phyloP scores from a whole-genome alignment of 2,888 invertebrate species.

The Pseudolycoriella hygida region DNA sequence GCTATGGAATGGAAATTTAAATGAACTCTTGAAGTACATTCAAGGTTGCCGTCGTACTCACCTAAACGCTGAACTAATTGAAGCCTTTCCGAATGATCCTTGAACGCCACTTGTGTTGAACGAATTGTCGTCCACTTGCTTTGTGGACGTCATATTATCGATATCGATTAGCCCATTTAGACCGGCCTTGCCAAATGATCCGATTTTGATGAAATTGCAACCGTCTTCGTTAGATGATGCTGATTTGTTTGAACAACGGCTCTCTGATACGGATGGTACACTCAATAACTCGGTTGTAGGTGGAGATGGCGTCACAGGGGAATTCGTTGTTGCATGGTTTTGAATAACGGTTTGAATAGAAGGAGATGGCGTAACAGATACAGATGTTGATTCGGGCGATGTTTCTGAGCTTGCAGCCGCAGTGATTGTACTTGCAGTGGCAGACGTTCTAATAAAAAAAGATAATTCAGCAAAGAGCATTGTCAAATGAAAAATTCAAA shows the following conservation, averaged over 20 bases:
- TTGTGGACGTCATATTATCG: slow-evolving; percentile 16
- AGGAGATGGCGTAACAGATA: slow-evolving; percentile 23
- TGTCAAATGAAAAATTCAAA: slow-evolving; percentile 14
- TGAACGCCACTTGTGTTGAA: slow-evolving; percentile 23
- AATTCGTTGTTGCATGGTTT: slow-evolving; percentile 13
- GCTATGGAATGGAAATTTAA: slow-evolving; percentile 16
- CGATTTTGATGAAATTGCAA: slow-evolving; percentile 23
- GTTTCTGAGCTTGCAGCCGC: slow-evolving; percentile 8
- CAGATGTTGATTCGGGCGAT: slow-evolving; percentile 11
- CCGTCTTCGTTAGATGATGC: slow-evolving; percentile 26
- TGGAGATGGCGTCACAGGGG: background rate
- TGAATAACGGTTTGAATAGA: slow-evolving; percentile 27
- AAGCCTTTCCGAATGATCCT: slow-evolving; percentile 29
- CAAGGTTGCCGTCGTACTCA: slow-evolving; percentile 11
- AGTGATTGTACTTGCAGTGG: background rate
- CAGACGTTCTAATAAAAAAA: background rate
- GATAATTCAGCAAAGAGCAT: slow-evolving; percentile 13
- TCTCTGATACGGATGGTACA: slow-evolving; percentile 14
- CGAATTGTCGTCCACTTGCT: slow-evolving; percentile 29
- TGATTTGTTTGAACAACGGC: slow-evolving; percentile 28
- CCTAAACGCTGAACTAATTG: slow-evolving; percentile 29
- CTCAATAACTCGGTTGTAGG: background rate
- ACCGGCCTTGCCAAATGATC: slow-evolving; percentile 31
- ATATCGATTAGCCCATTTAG: slow-evolving; percentile 13
- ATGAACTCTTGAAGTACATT: too few relatives aligned